Percentiles rank a stretch among this genome's conserved stretches.
phyloP scores from a whole-genome alignment of 2,113 vertebrate genomes.

The Podarcis muralis region DNA sequence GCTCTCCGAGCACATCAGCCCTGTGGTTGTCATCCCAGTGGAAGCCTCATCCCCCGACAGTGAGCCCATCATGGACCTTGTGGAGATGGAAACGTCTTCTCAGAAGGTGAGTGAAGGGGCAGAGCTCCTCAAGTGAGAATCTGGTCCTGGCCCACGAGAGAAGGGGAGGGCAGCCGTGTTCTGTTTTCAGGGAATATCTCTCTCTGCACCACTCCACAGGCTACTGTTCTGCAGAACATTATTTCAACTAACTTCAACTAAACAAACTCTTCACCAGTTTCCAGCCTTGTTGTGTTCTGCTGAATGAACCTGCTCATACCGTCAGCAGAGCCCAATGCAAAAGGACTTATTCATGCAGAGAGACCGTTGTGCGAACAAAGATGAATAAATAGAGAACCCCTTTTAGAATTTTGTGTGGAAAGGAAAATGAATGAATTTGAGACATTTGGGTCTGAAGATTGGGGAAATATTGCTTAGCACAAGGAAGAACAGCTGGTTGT shows the following conservation, averaged over 20 bases:
- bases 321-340: not conserved
- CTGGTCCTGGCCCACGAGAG: not conserved
- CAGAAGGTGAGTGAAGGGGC: slow-evolving; percentile 76
- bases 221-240: not conserved
- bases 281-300: not conserved
- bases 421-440: too few species aligned
- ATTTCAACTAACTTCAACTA: not conserved
- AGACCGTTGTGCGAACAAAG: too few species aligned
- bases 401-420: too few species aligned
- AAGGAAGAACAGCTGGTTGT: too few species aligned
- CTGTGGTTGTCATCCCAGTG: slow-evolving; percentile 92
- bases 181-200: too few species aligned
- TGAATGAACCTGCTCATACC: not conserved
- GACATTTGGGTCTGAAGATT: too few species aligned
- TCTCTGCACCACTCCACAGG: too few species aligned
- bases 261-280: not conserved
- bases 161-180: too few species aligned
- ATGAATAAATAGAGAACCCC: too few species aligned
- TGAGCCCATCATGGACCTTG: slow-evolving; percentile 90
- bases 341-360: too few species aligned
- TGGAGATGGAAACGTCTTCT: slow-evolving; percentile 86
- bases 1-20: slow-evolving; percentile 96
- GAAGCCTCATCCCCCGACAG: slow-evolving; percentile 92
- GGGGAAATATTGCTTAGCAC: too few species aligned
- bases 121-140: not conserved